These are phyloP conservation scores for Phoebastria nigripes DNA, from an alignment of 2,797 vertebrate genomes.

Conservation along the genomic window DNA sequence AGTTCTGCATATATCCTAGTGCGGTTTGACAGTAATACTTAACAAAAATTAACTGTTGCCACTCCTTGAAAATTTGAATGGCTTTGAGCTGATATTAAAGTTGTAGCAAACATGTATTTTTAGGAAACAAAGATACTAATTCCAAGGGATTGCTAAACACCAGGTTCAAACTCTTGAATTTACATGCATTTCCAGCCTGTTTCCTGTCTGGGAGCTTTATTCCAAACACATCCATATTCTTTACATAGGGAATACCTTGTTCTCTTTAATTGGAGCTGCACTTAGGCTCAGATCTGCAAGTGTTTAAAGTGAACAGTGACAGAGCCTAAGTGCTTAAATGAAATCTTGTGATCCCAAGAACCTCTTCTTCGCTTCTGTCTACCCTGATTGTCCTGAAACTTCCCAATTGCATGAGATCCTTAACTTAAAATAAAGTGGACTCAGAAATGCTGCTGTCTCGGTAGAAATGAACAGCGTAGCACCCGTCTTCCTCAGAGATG, in stretches of 20 bases:
- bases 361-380: conserved; percentile 36
- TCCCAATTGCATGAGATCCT: neutral
- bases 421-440: conserved; percentile 15
- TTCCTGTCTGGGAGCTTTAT: neutral
- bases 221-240: conserved; percentile 9
- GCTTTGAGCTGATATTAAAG: neutral
- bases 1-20: neutral
- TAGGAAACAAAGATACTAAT: neutral
- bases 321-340: conserved; percentile 34
- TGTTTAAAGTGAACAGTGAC: conserved; percentile 39
- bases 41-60: neutral
- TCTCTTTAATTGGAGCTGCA: conserved; percentile 30
- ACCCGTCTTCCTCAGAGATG: neutral
- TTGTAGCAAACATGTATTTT: neutral
- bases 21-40: neutral
- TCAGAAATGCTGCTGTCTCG: neutral
- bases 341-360: conserved; percentile 55
- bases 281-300: conserved; percentile 26
- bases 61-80: neutral
- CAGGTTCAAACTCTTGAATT: neutral
- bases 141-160: neutral
- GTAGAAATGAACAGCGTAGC: neutral
- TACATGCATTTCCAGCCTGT: neutral
- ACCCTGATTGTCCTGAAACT: conserved; percentile 38
- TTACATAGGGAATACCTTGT: conserved; percentile 6